Conservation (phyloP, 2,113 vertebrate genomes). For the Donacobius atricapilla region DNA sequence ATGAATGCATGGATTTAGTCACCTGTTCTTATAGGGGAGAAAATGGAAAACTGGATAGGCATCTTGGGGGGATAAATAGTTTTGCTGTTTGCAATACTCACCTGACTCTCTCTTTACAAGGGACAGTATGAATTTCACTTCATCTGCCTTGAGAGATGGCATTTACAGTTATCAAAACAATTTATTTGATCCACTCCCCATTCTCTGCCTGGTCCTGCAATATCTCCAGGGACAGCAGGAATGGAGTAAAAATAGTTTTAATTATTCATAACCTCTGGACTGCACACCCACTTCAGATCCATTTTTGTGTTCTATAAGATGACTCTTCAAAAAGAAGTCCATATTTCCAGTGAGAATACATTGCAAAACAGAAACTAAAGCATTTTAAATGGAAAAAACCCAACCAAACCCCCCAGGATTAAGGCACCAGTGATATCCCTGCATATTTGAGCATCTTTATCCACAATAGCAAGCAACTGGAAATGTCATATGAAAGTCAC, state of each 20-base stretch:
- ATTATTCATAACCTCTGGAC: conserved; percentile 7
- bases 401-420: neutral
- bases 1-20: neutral
- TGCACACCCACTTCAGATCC: neutral
- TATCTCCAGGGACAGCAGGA: neutral
- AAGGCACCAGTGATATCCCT: neutral
- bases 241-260: neutral
- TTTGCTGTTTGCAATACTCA: neutral
- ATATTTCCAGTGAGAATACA: neutral
- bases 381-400: neutral
- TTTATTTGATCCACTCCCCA: neutral
- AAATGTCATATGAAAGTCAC: neutral
- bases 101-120: neutral
- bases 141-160: neutral
- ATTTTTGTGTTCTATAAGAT: neutral
- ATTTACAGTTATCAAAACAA: neutral
- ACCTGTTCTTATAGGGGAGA: neutral
- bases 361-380: neutral
- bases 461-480: neutral
- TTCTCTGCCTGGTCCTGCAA: neutral
- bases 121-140: neutral
- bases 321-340: neutral
- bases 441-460: neutral
- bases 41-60: neutral
- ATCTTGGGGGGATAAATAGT: neutral